Evolutionary conservation across 2,113 vertebrate species (phyloP), one percentile per base, ranked within the genome.

Genomic region (Syrmaticus mikado): DNA sequence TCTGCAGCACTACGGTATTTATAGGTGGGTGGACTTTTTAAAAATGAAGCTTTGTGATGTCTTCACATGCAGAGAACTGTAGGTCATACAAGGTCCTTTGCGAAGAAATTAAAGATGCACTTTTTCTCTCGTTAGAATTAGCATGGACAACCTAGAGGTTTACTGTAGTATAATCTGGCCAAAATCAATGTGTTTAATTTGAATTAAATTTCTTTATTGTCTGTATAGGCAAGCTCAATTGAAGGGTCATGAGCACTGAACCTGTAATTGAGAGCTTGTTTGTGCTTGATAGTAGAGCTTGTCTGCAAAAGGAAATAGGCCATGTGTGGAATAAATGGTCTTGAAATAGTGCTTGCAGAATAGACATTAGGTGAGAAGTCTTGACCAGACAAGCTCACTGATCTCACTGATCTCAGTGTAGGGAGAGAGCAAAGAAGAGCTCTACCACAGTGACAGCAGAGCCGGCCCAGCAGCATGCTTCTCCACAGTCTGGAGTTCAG

Each of bases 151-250:
- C 60, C 50, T 87, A 46, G 38, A 85, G 90, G 50, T 60, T 38
- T 93, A 38, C 40, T 64, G 0, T 50, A 70, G 18, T 62, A 24
- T 80, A 82, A 87, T 64, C 45, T 60, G 41, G 64, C 75, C 74
- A 50, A 90, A 91, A 87, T 40, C 7, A 5, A 22, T 85, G 25
- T 70, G 40, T 80, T 92, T 87, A 68, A 62, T 73, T 92, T 40
- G 70, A 95, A 82, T 91, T 79, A 82, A 45, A 77, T 95, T 50
- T 91, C 40, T 36, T 65, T 65, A 73, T 87, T 94, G n/a, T 87
- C 45, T 92, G 24, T 70, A 16, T 74, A 85, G 30, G 36, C 45
- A 74, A 79, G 58, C 32, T 38, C 20, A 85, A 22, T 20, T 70
- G 40, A 84, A 89, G 58, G 66, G 67, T 87, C 72, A 22, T 45